Evolutionary conservation across 2,113 vertebrate species (phyloP), one percentile per base, ranked within the genome.

Genomic region (Gymnobelideus leadbeateri): DNA sequence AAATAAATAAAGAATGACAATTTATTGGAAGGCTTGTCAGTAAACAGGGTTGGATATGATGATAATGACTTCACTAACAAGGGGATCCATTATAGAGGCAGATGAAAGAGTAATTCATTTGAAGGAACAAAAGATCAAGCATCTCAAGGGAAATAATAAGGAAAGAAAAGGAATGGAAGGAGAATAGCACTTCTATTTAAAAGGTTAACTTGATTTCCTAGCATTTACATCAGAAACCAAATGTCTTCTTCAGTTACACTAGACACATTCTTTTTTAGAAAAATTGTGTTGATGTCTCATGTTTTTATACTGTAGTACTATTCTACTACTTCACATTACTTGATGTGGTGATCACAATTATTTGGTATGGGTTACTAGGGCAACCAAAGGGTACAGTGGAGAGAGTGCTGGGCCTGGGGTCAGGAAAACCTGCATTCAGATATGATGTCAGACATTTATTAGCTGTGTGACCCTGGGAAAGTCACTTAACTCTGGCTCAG

Each of bases 151-250:
- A 77, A 77, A 77, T 77, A n/a, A 77, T 19, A 77, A 77, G 12
- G 57, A 68, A 68, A 37, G 37, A 68, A 31, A 68, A 68, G 12
- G 61, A 68, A 68, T 31, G 57, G 28, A 37, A 68, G 61, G 31
- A 68, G 61, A 68, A 37, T 68, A 16, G 61, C 31, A 37, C 31
- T 68, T 68, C 68, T 84, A 43, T 77, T 77, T 77, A n/a, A 77
- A 77, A 93, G 46, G 46, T 4, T 43, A 26, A 93, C 11, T 25
- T 77, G 50, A 89, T 53, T 96, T 55, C 49, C 95, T 47, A 26
- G 6, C 26, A 95, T 23, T 91, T 54, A 96, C 77, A 94, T 92
- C 55, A 96, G 92, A 91, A 91, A 50, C 46, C 1, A n/a, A 92
- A 52, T 50, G 26, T 57, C 37, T 93, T 95, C 92, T 95, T 96